A percentile compares a stretch with the other conserved stretches of the same genome.
Evolutionary conservation across 1,140 invertebrate species (phyloP).

Genomic region (Manduca sexta): DNA sequence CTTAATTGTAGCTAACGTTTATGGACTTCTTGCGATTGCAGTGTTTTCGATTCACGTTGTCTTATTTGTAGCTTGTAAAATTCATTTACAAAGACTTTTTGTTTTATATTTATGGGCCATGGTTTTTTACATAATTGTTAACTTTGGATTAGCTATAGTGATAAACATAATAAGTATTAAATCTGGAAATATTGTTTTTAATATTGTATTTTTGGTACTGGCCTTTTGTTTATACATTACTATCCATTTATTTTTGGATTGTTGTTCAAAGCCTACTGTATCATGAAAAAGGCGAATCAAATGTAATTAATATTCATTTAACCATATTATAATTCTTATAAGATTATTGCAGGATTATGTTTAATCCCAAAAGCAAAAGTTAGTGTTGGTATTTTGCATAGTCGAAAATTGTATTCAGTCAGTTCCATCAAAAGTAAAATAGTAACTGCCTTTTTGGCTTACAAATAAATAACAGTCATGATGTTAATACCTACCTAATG

Average conservation of each 20-base stretch:
- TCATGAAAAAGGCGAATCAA: constrained; percentile 4
- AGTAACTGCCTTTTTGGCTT: no score
- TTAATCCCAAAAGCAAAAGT: no score
- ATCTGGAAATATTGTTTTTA: constrained; percentile 4
- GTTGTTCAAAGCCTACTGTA: constrained; percentile 11
- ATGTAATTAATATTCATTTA: constrained; percentile 18
- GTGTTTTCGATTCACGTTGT: constrained; percentile 11
- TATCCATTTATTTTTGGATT: constrained; percentile 22
- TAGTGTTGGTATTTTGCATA: no score
- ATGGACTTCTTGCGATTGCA: constrained; percentile 5
- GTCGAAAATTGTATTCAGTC: no score
- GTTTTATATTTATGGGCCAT: constrained; percentile 10
- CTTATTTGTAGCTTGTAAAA: constrained; percentile 8
- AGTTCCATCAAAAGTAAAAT: no score
- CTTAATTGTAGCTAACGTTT: neutral
- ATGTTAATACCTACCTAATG: no score
- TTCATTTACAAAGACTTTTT: constrained; percentile 9
- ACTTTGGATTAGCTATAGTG: constrained; percentile 4
- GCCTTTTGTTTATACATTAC: constrained; percentile 8
- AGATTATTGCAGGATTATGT: no score
- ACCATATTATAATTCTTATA: constrained; percentile 15
- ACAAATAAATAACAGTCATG: no score
- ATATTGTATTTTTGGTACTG: neutral
- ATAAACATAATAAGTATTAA: constrained; percentile 10
- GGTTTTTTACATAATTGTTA: constrained; percentile 12